Conservation (phyloP, 2,797 vertebrate genomes). For the Mormyrus hasselquistii region DNA sequence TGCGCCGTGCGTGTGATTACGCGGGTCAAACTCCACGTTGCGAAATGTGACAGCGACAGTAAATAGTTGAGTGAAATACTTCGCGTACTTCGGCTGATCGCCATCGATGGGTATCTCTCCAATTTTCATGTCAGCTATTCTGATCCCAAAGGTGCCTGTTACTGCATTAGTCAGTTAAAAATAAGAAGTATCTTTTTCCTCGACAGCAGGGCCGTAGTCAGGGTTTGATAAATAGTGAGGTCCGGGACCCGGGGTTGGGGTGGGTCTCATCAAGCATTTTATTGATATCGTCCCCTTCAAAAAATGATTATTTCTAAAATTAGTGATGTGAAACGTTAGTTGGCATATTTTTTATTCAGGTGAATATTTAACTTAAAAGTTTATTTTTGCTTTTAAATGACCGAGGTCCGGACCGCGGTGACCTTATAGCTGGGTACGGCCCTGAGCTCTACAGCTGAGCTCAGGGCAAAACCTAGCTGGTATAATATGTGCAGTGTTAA, state of each 20-base stretch:
- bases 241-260: not conserved
- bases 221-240: not conserved
- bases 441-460: not conserved
- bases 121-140: not conserved
- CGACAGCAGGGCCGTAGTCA: not conserved
- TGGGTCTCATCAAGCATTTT: not conserved
- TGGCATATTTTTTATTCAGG: not conserved
- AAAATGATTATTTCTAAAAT: not conserved
- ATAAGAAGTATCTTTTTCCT: not conserved
- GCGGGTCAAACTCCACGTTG: slow-evolving; percentile 12
- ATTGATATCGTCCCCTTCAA: not conserved
- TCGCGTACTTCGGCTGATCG: not conserved
- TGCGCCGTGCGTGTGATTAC: not conserved
- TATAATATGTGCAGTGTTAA: not conserved
- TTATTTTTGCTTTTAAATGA: not conserved
- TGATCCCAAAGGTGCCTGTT: not conserved
- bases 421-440: not conserved
- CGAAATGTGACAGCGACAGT: not conserved
- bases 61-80: not conserved
- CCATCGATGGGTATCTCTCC: not conserved
- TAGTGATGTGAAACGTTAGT: not conserved
- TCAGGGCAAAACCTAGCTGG: not conserved
- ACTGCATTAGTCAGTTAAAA: not conserved
- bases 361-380: not conserved
- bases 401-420: not conserved